phyloP scores from a whole-genome alignment of 2,113 vertebrate genomes.

The Lophochroa leadbeateri region DNA sequence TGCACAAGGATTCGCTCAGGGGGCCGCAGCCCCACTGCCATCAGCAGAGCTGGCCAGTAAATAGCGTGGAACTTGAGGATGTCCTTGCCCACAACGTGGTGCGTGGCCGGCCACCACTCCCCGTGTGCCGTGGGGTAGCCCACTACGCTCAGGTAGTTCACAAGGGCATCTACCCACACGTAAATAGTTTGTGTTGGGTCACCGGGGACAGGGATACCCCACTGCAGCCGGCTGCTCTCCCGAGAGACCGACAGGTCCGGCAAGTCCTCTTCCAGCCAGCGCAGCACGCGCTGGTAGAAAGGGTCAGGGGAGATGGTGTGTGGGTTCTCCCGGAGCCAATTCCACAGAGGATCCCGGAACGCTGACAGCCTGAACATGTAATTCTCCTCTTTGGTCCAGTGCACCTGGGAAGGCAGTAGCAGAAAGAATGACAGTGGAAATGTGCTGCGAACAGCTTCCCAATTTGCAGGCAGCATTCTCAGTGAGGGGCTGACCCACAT shows the following conservation, averaged over 20 bases:
- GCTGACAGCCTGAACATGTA: constrained; percentile 92
- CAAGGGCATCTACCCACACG: constrained; percentile 94
- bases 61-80: constrained; percentile 94
- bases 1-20: constrained; percentile 87
- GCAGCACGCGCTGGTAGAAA: constrained; percentile 78
- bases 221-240: constrained; percentile 84
- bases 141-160: constrained; percentile 90
- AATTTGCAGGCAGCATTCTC: not conserved
- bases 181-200: constrained; percentile 90
- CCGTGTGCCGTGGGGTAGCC: constrained; percentile 84
- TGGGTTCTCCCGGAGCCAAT: constrained; percentile 83
- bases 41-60: constrained; percentile 94
- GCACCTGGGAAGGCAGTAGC: constrained; percentile 75
- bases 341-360: constrained; percentile 77
- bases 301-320: constrained; percentile 76
- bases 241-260: constrained; percentile 92
- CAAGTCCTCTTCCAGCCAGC: constrained; percentile 88
- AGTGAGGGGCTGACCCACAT: accelerated
- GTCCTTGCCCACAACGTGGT: constrained; percentile 92
- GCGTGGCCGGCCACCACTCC: constrained; percentile 79
- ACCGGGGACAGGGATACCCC: constrained; percentile 90
- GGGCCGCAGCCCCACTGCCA: constrained; percentile 84
- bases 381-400: constrained; percentile 95
- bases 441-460: accelerated
- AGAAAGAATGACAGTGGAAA: not conserved